Base-by-base conservation (phyloP, 2,797 vertebrate genomes). In the Tragelaphus oryx region DNA sequence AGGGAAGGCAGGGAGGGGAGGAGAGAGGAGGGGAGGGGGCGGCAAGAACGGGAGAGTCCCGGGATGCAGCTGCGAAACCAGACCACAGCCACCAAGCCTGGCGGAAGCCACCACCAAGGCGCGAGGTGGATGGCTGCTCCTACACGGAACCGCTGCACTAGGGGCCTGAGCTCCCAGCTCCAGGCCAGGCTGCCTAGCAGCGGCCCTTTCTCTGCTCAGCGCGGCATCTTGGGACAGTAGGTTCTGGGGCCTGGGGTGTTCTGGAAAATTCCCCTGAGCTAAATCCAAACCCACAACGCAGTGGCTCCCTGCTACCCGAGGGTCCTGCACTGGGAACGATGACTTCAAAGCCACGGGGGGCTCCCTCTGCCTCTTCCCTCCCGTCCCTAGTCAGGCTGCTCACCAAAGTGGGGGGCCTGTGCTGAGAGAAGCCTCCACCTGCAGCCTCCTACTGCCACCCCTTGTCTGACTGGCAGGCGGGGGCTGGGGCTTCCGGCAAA, bases 351-450 rank as follows among this genome's bases (percentile, higher is more conserved):
- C 85, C 71, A 57, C 33, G 7, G 24, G 24, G 76, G 84, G 60
- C 50, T 95, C 96, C 80, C 84, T 96, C 14, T 91, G 52, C 65
- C 95, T 96, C 96, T 95, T 92, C 96, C 94, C 78, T 85, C 94
- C 96, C 37, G 68, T 62, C 97, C 80, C 97, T 97, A 92, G 97
- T 97, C 97, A 97, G 97, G 92, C 87, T 94, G 93, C 93, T 96
- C 96, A 96, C 89, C 94, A 87, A 82, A 68, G 62, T 22, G 48
- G 1, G 95, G 93, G 85, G 95, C 60, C 92, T 44, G 55, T 13
- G 48, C 78, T 8, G 48, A 79, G 48, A 6, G 33, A 89, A 71
- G 52, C 95, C 75, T 71, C 82, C 65, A 22, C 85, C 78, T 76
- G 48, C 96, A 52, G 46, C 95, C 85, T 94, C 94, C 94, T 80